Conservation (phyloP, 1,140 invertebrate genomes). For the Zaprionus tsacasi region DNA sequence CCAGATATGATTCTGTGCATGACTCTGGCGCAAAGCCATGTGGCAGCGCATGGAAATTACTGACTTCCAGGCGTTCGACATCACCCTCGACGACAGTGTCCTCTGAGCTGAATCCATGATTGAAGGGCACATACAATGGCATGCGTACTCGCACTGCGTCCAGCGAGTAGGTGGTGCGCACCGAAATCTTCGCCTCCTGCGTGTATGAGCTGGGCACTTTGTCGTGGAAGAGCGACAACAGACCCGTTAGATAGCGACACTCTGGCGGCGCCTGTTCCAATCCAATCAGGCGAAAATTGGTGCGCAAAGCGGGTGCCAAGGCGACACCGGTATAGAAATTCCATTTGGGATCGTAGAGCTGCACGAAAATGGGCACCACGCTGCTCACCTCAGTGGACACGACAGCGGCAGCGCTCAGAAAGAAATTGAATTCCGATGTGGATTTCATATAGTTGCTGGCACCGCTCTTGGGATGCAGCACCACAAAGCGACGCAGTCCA, state of each 20-base stretch:
- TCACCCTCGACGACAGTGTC: conserved; percentile 58
- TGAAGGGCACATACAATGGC: conserved; percentile 71
- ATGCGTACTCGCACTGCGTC: conserved; percentile 88
- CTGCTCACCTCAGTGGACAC: conserved; percentile 93
- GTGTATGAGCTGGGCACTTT: conserved; percentile 88
- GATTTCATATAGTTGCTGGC: conserved; percentile 86
- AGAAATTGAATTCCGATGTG: conserved; percentile 92
- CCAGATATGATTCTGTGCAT: conserved; percentile 90
- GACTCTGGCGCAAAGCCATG: conserved; percentile 94
- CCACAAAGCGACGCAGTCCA: conserved; percentile 93
- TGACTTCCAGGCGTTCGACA: conserved; percentile 45
- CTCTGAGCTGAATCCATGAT: conserved; percentile 56
- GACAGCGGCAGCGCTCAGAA: conserved; percentile 93
- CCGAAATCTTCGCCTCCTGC: conserved; percentile 88
- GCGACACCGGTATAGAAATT: conserved; percentile 92
- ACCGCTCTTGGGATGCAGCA: conserved; percentile 87
- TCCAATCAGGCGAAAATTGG: conserved; percentile 95
- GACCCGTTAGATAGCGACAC: conserved; percentile 92
- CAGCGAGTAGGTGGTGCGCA: conserved; percentile 93
- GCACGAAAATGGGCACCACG: conserved; percentile 93
- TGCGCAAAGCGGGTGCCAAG: conserved; percentile 89
- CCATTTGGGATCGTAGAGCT: conserved; percentile 92
- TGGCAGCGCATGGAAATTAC: conserved; percentile 88
- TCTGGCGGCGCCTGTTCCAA: conserved; percentile 92
- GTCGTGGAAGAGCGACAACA: conserved; percentile 91